These are phyloP conservation scores for Callorhinus ursinus DNA, from an alignment of 2,113 vertebrate species.

Conservation along the genomic window DNA sequence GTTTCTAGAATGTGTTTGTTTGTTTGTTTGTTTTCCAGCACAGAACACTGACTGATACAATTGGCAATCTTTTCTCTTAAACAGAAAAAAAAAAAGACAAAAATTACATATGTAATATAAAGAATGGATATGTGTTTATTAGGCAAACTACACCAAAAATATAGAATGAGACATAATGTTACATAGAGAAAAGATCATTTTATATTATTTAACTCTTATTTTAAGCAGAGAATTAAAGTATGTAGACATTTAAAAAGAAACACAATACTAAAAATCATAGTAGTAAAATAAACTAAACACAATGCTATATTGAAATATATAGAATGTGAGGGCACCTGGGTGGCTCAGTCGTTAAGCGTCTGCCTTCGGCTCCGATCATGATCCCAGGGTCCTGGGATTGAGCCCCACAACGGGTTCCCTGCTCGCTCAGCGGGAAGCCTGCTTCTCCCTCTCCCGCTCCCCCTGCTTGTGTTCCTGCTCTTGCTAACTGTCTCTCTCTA, in stretches of 20 bases:
- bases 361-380: too few species aligned
- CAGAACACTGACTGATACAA: background rate
- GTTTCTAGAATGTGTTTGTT: background rate
- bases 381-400: too few species aligned
- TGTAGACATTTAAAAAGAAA: background rate
- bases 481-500: too few species aligned
- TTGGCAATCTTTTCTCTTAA: background rate
- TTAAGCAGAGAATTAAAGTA: background rate
- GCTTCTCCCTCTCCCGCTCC: too few species aligned
- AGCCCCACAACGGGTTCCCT: too few species aligned
- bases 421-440: too few species aligned
- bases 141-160: background rate
- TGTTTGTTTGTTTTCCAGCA: background rate
- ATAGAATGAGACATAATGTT: background rate
- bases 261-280: background rate
- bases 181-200: background rate
- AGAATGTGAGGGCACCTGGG: background rate
- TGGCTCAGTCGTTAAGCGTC: too few species aligned
- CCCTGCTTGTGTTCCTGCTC: too few species aligned
- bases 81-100: background rate
- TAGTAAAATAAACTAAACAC: background rate
- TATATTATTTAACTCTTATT: background rate
- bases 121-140: background rate
- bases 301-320: background rate
- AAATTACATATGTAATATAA: background rate